Conservation (phyloP, 2,888 invertebrate species). For the Prionchulus punctatus region DNA sequence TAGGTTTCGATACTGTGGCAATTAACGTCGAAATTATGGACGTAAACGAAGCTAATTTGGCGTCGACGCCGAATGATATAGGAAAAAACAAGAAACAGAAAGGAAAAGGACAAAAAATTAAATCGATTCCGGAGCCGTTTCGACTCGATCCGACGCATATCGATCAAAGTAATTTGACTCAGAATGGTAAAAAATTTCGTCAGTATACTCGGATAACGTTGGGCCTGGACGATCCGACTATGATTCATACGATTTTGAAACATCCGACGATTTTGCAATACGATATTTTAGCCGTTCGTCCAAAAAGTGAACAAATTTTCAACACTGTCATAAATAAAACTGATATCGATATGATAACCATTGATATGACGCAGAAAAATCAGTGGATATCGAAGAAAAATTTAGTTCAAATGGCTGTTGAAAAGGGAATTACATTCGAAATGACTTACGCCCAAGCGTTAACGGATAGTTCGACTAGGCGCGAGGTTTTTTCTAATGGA, state of each 20-base stretch:
- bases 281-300: slow-evolving; percentile 26
- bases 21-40: slow-evolving; percentile 28
- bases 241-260: slow-evolving; percentile 18
- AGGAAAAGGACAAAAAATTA: slow-evolving; percentile 24
- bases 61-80: too few relatives aligned
- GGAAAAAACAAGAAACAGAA: slow-evolving; percentile 4
- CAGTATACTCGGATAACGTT: slow-evolving; percentile 24
- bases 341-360: slow-evolving; percentile 5
- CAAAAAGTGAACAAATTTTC: slow-evolving; percentile 21
- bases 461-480: slow-evolving; percentile 10
- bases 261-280: slow-evolving; percentile 18
- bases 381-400: slow-evolving; percentile 5
- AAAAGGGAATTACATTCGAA: slow-evolving; percentile 19
- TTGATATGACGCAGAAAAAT: slow-evolving; percentile 2
- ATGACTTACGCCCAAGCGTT: slow-evolving; percentile 19
- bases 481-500: neutral
- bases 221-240: slow-evolving; percentile 16
- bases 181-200: slow-evolving; percentile 22
- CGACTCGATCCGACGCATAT: too few relatives aligned
- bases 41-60: slow-evolving; percentile 11
- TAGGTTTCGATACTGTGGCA: slow-evolving; percentile 28
- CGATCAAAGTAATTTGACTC: slow-evolving; percentile 20
- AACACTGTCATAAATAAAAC: slow-evolving; percentile 24
- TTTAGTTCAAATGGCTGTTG: slow-evolving; percentile 12
- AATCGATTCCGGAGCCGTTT: slow-evolving; percentile 23